These are phyloP conservation scores for Autographa pulchrina DNA, from an alignment of 2,888 invertebrate genomes.

Conservation along the genomic window DNA sequence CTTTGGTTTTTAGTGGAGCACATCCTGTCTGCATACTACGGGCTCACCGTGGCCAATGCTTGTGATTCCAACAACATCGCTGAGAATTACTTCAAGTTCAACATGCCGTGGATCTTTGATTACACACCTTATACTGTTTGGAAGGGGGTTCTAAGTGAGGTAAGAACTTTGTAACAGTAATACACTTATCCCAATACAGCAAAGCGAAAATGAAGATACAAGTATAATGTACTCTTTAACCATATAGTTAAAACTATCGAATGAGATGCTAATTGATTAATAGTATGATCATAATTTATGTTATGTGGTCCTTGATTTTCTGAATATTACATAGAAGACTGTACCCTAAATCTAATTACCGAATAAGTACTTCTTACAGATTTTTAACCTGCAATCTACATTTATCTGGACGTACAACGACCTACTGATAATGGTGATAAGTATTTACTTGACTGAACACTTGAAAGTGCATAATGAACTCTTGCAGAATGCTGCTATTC, in stretches of 20 bases:
- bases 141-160: slow-evolving; percentile 86
- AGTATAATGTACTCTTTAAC: no score
- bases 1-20: slow-evolving; percentile 89
- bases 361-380: slow-evolving; percentile 62
- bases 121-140: slow-evolving; percentile 82
- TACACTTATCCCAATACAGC: no score
- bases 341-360: no score
- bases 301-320: no score
- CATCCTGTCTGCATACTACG: slow-evolving; percentile 86
- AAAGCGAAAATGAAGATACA: no score
- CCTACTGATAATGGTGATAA: slow-evolving; percentile 91
- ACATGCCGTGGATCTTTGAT: slow-evolving; percentile 87
- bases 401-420: slow-evolving; percentile 92
- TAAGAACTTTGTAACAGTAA: slow-evolving; percentile 46
- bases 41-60: slow-evolving; percentile 79
- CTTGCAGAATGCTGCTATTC: slow-evolving; percentile 61
- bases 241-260: no score
- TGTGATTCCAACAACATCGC: slow-evolving; percentile 73
- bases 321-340: no score
- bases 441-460: slow-evolving; percentile 90
- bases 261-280: no score
- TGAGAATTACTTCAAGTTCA: slow-evolving; percentile 73
- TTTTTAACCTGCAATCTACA: slow-evolving; percentile 85
- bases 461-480: slow-evolving; percentile 88
- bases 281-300: no score